Conservation (phyloP, 2,888 invertebrate genomes). For the Tholera decimalis region DNA sequence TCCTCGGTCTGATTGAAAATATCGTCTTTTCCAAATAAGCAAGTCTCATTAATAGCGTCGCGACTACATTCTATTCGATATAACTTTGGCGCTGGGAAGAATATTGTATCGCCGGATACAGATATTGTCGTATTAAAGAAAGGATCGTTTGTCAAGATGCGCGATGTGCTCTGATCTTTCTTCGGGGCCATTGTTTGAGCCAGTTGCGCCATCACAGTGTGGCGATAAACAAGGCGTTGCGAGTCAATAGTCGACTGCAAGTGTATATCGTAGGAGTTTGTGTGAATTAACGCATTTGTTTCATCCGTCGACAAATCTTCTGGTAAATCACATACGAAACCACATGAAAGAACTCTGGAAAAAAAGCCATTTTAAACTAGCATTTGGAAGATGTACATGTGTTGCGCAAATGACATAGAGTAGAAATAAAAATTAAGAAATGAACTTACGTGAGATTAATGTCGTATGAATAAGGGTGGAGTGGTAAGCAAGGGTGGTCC, state of each 20-base stretch:
- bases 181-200: conserved; percentile 76
- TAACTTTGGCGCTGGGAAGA: conserved; percentile 92
- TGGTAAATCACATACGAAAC: conserved; percentile 91
- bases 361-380: background rate
- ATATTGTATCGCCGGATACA: conserved; percentile 89
- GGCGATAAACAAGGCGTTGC: conserved; percentile 83
- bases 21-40: conserved; percentile 81
- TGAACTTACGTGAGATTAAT: conserved; percentile 86
- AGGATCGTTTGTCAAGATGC: conserved; percentile 91
- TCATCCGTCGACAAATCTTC: conserved; percentile 84
- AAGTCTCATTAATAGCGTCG: conserved; percentile 80
- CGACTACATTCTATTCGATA: conserved; percentile 83
- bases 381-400: background rate
- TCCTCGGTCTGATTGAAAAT: conserved; percentile 76
- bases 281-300: conserved; percentile 84
- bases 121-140: conserved; percentile 91
- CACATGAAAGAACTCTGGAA: conserved; percentile 89
- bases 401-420: too few species aligned
- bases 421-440: background rate
- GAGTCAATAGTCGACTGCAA: conserved; percentile 81
- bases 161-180: conserved; percentile 89
- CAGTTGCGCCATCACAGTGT: conserved; percentile 80
- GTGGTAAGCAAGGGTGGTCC: conserved; percentile 87
- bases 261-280: conserved; percentile 91
- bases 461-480: conserved; percentile 86